A percentile compares a stretch with the other conserved stretches of the same genome.
Evolutionary conservation across 2,888 invertebrate genomes (phyloP).

Genomic region (Pristionchus japonicus): DNA sequence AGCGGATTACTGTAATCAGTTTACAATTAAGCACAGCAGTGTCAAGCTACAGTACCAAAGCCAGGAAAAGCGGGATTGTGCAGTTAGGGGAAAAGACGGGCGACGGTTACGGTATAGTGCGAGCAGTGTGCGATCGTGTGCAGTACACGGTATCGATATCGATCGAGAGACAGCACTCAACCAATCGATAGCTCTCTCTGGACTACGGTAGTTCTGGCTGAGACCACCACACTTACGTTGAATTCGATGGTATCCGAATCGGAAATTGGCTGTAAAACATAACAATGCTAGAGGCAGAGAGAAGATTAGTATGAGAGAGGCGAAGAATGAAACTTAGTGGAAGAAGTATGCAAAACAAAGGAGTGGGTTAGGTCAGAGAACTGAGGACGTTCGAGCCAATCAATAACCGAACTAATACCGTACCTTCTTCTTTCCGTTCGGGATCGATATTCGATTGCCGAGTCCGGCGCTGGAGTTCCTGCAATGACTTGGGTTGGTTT

Average conservation of each 20-base stretch:
- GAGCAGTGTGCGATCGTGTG: not conserved
- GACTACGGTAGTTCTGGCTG: not conserved
- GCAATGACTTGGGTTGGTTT: not conserved
- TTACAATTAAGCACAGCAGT: not conserved
- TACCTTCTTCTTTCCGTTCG: constrained; percentile 43
- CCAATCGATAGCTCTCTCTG: not conserved
- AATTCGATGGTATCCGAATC: constrained; percentile 28
- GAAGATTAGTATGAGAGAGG: not conserved
- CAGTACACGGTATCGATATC: not conserved
- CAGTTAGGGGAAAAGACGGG: not conserved
- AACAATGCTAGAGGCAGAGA: not conserved
- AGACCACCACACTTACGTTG: not conserved
- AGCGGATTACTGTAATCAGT: not conserved
- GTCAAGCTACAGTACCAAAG: constrained; percentile 7
- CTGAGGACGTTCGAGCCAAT: not conserved
- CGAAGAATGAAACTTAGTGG: not conserved
- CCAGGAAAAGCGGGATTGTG: not conserved
- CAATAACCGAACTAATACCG: not conserved
- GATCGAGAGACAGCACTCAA: too few relatives aligned
- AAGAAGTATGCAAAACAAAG: constrained; percentile 1
- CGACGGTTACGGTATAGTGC: not conserved
- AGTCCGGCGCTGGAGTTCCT: constrained; percentile 20
- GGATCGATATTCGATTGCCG: constrained; percentile 27
- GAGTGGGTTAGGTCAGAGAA: constrained; percentile 10
- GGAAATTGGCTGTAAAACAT: not conserved